Evolutionary conservation across 2,888 invertebrate genomes (phyloP), one percentile per base, ranked within the genome.

Genomic region (Globia sparganii): DNA sequence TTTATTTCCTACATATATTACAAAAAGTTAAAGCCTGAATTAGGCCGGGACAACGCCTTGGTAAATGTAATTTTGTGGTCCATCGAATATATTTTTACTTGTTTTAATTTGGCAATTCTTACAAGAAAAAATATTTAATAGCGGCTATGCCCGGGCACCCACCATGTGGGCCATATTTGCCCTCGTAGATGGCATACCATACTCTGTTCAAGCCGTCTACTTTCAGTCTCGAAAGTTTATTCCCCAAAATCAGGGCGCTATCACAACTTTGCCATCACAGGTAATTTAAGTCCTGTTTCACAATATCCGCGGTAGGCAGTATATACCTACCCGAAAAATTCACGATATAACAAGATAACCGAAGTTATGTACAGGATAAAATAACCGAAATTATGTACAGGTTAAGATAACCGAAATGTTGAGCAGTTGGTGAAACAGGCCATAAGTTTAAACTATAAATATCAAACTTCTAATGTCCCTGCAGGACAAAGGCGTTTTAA

Each of bases 201-300:
- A 46, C 13, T 62, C 40, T 43, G 31, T 59, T 49, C n/a, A 15
- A 21, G 9, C 43, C 62, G 34, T n/a, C 43, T 78, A 64, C 37
- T 31, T 46, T 78, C 77, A 77, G 77, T 77, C 77, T 77, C 71
- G 21, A 56, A n/a, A 78, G 21, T 78, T 78, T 18, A 40, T 71
- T 28, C 6, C 71, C 62, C 64, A n/a, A 46, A 78, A 56, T 46
- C 21, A 46, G 64, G 77, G 77, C 28, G 46, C n/a, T 78, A 77
- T 77, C 77, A 77, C 79, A 78, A 78, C 62, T 31, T 64, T n/a
- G n/a, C 21, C 62, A 68, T 78, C 61, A 77, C 78, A 77, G n/a
- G 25, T 6, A 6, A 65, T 53, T 66, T n/a, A 40, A 8, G 18
- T 18, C 53, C 61, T 53, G 75, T 40, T 75, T 53, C 75, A 62